Conservation (phyloP, 2,888 invertebrate species). For the Euplexia lucipara region DNA sequence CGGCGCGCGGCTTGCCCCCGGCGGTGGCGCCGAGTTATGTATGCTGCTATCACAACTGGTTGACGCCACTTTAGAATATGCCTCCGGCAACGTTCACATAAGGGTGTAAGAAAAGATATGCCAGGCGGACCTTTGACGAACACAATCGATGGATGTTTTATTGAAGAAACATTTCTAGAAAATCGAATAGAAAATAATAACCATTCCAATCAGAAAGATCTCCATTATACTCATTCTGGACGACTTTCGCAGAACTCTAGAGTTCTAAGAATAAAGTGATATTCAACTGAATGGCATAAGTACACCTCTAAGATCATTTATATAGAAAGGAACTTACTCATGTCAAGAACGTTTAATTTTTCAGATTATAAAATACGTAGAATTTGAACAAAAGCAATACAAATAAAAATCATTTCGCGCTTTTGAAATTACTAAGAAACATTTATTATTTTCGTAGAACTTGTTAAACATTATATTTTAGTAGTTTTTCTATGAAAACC, state of each 20-base stretch:
- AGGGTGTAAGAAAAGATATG: conserved; percentile 31
- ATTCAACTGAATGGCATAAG: not conserved
- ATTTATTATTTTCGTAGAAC: not conserved
- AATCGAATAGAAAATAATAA: not conserved
- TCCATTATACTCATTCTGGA: not conserved
- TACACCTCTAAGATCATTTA: no score
- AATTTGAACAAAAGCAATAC: conserved; percentile 16
- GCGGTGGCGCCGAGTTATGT: conserved; percentile 59
- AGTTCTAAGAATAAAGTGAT: no score
- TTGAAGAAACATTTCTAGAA: not conserved
- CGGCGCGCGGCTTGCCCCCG: conserved; percentile 66
- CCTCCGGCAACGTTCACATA: conserved; percentile 49
- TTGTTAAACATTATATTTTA: not conserved
- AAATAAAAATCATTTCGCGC: not conserved
- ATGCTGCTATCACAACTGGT: conserved; percentile 60
- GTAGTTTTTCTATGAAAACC: no score
- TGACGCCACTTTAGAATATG: conserved; percentile 66
- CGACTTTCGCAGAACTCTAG: not conserved
- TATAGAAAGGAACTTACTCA: conserved; percentile 18
- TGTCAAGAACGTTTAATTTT: not conserved
- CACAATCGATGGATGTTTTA: conserved; percentile 8
- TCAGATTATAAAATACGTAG: conserved; percentile 8
- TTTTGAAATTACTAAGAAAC: not conserved
- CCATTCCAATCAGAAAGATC: not conserved
- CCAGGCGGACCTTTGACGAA: not conserved